phyloP scores from a whole-genome alignment of 2,113 vertebrate genomes.

The Sitta europaea region DNA sequence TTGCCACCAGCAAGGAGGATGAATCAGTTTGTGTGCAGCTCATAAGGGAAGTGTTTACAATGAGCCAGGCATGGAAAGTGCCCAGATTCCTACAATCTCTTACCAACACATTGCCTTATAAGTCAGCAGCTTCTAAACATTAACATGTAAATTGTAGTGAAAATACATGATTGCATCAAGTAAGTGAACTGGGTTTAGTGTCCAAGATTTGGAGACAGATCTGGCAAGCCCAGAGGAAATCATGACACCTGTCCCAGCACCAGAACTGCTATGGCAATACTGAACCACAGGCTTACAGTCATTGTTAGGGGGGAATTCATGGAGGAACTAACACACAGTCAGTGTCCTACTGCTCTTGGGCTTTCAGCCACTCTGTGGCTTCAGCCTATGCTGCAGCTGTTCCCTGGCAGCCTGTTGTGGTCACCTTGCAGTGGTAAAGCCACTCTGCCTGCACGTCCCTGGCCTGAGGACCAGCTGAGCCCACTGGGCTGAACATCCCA shows the following conservation, averaged over 20 bases:
- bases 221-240: background rate
- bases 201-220: fast-evolving
- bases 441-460: background rate
- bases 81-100: background rate
- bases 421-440: background rate
- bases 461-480: background rate
- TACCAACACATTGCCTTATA: background rate
- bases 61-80: background rate
- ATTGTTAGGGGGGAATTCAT: background rate
- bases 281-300: background rate
- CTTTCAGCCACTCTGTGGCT: background rate
- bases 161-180: background rate
- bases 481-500: background rate
- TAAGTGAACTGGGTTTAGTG: background rate
- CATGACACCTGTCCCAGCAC: background rate
- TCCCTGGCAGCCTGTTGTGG: fast-evolving
- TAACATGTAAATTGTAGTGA: background rate
- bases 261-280: background rate
- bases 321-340: fast-evolving
- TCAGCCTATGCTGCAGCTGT: background rate
- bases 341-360: fast-evolving
- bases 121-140: background rate
- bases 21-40: background rate
- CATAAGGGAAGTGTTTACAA: background rate
- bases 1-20: background rate